Evolutionary conservation across 1,140 invertebrate genomes (phyloP), one percentile per base, ranked within the genome.

Genomic region (Drosophila burlai): DNA sequence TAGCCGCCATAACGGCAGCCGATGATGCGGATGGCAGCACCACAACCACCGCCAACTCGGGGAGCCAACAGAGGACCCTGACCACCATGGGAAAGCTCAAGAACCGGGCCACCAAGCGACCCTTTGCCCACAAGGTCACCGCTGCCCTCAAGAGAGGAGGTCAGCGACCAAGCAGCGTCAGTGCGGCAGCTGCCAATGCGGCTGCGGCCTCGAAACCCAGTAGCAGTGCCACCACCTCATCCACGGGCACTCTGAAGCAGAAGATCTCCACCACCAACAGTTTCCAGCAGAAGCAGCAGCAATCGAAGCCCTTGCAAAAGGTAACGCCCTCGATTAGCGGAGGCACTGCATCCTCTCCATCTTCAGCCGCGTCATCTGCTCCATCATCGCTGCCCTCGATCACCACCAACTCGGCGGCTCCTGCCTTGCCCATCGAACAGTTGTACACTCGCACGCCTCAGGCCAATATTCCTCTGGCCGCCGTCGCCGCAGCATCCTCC

Each of bases 61-160:
- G 75, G 45, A 78, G 63, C 9, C 75, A 78, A 52, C 91, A 92
- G 36, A 83, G 91, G 47, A 92, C 91, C 0, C 21, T 92, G 18
- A 92, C 79, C 54, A 92, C 91, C 38, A 91, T 85, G 73, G 89
- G 91, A 29, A 92, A 92, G 47, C 65, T 85, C 0, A 92, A 92
- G 73, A 63, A 86, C 16, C 69, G 91, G 15, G 76, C 85, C 57
- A 92, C 91, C 10, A 92, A 92, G 43, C 81, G 91, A 47, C 91
- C 91, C 29, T 79, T 83, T 31, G 80, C 82, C 49, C 83, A 90
- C 52, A 91, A 91, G 59, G 80, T 83, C 18, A 91, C 83, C 1
- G 65, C 84, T 5, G 69, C 77, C 4, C 31, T 85, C 1, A 91
- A 92, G 18, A 61, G 87, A 3, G 71, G 72, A n/a, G 74, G 79